Evolutionary conservation across 2,113 vertebrate species (phyloP).

Genomic region (Muscicapa adusta): DNA sequence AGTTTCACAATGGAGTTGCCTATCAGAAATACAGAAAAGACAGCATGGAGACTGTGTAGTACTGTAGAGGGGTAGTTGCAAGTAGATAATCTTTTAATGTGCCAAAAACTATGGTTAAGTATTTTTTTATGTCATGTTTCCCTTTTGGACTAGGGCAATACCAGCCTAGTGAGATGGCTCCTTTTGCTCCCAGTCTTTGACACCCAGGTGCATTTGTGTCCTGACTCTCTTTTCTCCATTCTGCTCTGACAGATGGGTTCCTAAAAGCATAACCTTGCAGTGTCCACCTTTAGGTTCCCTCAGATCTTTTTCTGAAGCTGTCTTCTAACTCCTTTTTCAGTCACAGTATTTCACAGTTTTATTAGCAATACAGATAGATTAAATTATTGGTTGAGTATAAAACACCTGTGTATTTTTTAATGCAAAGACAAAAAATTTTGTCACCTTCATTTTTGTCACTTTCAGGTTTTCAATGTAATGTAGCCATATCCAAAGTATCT

Average conservation of each 20-base stretch:
- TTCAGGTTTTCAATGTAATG: not conserved
- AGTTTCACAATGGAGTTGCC: not conserved
- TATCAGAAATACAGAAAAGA: not conserved
- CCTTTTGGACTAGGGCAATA: not conserved
- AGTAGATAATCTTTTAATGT: not conserved
- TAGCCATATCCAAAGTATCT: not conserved
- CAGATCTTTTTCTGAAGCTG: not conserved
- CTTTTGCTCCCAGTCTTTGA: not conserved
- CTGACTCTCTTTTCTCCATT: not conserved
- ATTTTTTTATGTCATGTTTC: not conserved
- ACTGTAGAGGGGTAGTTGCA: accelerated
- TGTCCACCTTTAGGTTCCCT: not conserved
- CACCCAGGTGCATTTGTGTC: not conserved
- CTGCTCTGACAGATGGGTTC: not conserved
- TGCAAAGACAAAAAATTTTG: not conserved
- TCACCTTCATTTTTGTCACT: not conserved
- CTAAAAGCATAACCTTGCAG: not conserved
- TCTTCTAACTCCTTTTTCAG: not conserved
- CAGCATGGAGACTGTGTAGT: not conserved
- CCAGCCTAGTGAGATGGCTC: not conserved
- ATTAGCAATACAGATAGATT: not conserved
- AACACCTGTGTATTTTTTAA: not conserved
- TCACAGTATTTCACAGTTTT: not conserved
- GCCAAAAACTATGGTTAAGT: not conserved
- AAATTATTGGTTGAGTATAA: not conserved